phyloP scores from a whole-genome alignment of 2,113 vertebrate genomes.

The Mus spicilegus region DNA sequence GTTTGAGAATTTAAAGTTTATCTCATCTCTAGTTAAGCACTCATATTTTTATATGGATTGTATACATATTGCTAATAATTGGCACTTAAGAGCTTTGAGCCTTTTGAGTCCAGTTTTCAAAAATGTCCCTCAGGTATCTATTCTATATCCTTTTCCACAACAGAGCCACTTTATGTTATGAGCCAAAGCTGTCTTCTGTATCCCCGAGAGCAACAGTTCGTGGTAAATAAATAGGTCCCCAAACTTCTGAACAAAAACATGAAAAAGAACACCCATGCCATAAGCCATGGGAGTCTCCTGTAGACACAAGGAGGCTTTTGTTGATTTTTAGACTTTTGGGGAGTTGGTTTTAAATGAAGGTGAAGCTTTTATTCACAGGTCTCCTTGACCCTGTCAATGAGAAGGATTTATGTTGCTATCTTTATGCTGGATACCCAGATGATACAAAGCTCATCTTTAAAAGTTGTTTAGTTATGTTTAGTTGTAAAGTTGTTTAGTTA shows the following conservation, averaged over 20 bases:
- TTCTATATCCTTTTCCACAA: not conserved
- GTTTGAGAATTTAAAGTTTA: conserved; percentile 58
- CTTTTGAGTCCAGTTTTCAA: not conserved
- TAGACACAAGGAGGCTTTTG: not conserved
- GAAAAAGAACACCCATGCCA: not conserved
- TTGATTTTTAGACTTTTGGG: not conserved
- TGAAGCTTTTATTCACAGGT: not conserved
- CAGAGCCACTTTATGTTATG: not conserved
- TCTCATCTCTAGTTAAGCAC: not conserved
- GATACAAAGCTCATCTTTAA: not conserved
- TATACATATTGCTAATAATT: not conserved
- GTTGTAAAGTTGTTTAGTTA: no score
- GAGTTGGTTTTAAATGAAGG: not conserved
- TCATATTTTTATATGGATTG: not conserved
- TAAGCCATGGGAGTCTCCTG: not conserved
- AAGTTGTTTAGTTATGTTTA: not conserved
- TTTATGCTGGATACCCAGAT: not conserved
- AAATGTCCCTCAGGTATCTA: not conserved
- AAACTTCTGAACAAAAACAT: not conserved
- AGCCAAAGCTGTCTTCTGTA: not conserved
- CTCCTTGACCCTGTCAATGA: not conserved
- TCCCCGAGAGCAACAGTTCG: not conserved
- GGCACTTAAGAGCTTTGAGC: not conserved
- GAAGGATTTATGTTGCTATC: not conserved
- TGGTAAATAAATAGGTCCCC: not conserved